phyloP scores from a whole-genome alignment of 1,140 invertebrate species.

The Lamellibrachia luymesi region DNA sequence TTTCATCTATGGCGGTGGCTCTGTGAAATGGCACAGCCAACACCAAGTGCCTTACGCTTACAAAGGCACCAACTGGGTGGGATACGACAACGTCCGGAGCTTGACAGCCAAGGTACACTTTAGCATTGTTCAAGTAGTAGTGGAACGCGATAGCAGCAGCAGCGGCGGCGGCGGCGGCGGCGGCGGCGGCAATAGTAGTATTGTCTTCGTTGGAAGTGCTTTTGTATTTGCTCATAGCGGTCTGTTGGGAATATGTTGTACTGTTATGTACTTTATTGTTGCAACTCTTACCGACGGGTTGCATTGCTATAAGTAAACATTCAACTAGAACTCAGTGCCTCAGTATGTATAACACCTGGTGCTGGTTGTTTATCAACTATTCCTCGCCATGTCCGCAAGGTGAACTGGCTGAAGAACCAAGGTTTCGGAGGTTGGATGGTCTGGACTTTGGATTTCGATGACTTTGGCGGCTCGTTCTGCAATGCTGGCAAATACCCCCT shows the following conservation, averaged over 20 bases:
- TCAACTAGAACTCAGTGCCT: neutral
- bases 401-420: conserved; percentile 86
- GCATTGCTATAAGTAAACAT: neutral
- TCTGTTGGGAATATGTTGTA: neutral
- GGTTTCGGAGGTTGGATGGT: conserved; percentile 93
- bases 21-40: conserved; percentile 60
- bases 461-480: conserved; percentile 43
- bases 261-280: neutral
- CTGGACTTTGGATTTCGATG: conserved; percentile 91
- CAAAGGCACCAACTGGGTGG: conserved; percentile 81
- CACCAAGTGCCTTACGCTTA: conserved; percentile 77
- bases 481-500: conserved; percentile 47
- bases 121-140: neutral
- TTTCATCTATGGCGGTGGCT: conserved; percentile 50
- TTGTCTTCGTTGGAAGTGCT: neutral
- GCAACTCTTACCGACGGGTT: neutral
- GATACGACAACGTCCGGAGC: conserved; percentile 80
- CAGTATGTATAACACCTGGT: no score
- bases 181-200: neutral
- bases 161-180: no score
- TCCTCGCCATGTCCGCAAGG: conserved; percentile 61
- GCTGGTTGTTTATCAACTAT: neutral
- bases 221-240: neutral
- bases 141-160: neutral
- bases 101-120: conserved; percentile 68